Conservation (phyloP, 2,888 invertebrate genomes). For the Octodonta nipae region DNA sequence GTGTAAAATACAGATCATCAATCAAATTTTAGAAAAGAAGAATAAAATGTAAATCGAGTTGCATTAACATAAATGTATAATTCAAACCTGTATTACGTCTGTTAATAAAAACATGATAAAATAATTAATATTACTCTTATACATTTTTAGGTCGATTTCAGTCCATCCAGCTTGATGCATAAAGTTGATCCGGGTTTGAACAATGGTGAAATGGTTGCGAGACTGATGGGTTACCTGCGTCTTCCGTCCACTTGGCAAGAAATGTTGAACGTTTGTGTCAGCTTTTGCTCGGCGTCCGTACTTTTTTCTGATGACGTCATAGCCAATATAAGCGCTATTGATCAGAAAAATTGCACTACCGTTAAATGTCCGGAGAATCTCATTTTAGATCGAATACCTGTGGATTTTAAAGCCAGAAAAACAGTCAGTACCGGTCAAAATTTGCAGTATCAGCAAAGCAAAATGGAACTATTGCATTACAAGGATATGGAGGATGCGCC, state of each 20-base stretch:
- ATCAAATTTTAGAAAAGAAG: too few relatives aligned
- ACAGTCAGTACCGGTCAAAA: slow-evolving; percentile 41
- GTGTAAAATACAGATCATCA: too few relatives aligned
- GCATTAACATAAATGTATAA: too few relatives aligned
- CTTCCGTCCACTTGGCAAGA: slow-evolving; percentile 67
- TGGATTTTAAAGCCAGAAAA: slow-evolving; percentile 38
- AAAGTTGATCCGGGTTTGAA: slow-evolving; percentile 49
- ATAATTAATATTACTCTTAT: too few relatives aligned
- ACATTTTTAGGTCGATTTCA: slow-evolving; percentile 52
- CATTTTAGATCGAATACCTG: slow-evolving; percentile 24
- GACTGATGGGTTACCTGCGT: slow-evolving; percentile 69
- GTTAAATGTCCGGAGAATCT: slow-evolving; percentile 46
- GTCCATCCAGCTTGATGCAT: slow-evolving; percentile 52
- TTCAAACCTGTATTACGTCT: too few relatives aligned
- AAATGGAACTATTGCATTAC: slow-evolving; percentile 71
- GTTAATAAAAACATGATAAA: too few relatives aligned
- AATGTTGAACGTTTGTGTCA: slow-evolving; percentile 62
- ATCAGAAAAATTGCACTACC: slow-evolving; percentile 48
- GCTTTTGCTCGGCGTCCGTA: slow-evolving; percentile 60
- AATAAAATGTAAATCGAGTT: too few relatives aligned
- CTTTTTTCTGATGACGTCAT: slow-evolving; percentile 37
- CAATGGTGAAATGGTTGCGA: slow-evolving; percentile 62
- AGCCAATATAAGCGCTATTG: slow-evolving; percentile 48
- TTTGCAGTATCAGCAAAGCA: slow-evolving; percentile 52
- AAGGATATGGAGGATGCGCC: slow-evolving; percentile 54